phyloP scores from a whole-genome alignment of 2,797 vertebrate species.

The Phrynocephalus vlangalii region DNA sequence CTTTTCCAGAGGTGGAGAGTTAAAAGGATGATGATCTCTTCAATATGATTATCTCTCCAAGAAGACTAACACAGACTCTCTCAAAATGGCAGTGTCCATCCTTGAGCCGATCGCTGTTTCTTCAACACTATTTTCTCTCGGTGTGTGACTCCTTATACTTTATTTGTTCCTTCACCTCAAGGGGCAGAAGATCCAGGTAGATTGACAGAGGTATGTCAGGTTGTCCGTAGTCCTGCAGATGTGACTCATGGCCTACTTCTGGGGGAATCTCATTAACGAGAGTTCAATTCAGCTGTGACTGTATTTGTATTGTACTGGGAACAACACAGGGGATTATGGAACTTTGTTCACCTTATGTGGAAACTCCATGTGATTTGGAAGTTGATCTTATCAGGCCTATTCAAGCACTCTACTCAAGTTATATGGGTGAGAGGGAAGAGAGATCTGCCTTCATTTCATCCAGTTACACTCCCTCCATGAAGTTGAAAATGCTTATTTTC shows the following conservation, averaged over 20 bases:
- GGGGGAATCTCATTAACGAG: neutral
- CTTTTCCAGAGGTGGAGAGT: constrained; percentile 16
- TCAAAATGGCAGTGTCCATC: neutral
- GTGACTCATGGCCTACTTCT: neutral
- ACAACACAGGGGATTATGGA: too few relatives aligned
- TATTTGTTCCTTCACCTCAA: neutral
- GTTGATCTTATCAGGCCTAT: too few relatives aligned
- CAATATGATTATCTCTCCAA: neutral
- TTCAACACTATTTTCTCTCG: neutral
- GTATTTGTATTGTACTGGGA: neutral
- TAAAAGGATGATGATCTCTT: too few relatives aligned
- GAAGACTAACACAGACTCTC: neutral
- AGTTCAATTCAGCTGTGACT: neutral
- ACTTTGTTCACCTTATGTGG: too few relatives aligned
- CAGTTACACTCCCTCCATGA: too few relatives aligned
- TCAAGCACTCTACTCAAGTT: too few relatives aligned
- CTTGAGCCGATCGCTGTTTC: neutral
- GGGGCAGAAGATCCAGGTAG: neutral
- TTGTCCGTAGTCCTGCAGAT: neutral
- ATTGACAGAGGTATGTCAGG: neutral
- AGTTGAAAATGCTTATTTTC: too few relatives aligned
- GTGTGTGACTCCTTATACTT: neutral
- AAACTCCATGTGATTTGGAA: too few relatives aligned
- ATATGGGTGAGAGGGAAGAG: too few relatives aligned
- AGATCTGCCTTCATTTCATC: too few relatives aligned